Conservation (phyloP, 2,797 vertebrate genomes). For the Okamejei kenojei region DNA sequence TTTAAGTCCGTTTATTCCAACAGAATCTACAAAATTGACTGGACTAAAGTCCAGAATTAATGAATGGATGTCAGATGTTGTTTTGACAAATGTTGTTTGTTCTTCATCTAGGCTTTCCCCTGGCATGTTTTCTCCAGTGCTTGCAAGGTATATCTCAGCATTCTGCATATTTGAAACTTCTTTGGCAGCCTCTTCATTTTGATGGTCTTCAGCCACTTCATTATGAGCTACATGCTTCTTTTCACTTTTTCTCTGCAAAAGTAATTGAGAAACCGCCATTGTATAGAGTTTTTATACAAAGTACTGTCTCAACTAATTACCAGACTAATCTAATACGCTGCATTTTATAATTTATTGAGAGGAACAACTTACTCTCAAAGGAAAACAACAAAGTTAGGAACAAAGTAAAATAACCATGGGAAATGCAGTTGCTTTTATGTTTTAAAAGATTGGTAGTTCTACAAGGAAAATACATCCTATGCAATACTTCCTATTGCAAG, state of each 20-base stretch:
- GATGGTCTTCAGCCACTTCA: conserved; percentile 51
- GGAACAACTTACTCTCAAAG: too few species aligned
- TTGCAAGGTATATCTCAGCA: conserved; percentile 42
- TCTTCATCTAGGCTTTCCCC: conserved; percentile 55
- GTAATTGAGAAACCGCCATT: neutral
- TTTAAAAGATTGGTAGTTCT: neutral
- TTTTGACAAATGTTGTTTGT: conserved; percentile 57
- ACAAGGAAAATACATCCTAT: neutral
- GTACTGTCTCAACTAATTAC: neutral
- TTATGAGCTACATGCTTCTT: conserved; percentile 64
- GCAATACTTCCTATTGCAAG: too few species aligned
- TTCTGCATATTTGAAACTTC: conserved; percentile 54
- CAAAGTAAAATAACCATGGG: neutral
- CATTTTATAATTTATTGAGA: too few species aligned
- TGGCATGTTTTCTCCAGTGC: conserved; percentile 25
- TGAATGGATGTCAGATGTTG: conserved; percentile 56
- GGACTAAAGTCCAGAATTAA: conserved; percentile 82
- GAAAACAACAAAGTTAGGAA: too few species aligned
- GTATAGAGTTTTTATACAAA: neutral
- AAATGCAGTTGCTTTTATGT: neutral
- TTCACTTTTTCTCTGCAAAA: conserved; percentile 53
- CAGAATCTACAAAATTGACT: conserved; percentile 83
- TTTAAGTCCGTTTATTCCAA: conserved; percentile 82
- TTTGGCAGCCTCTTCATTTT: conserved; percentile 54
- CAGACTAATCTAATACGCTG: too few species aligned